Conservation (phyloP, 2,113 vertebrate genomes). For the Mesoclemmys tuberculata region DNA sequence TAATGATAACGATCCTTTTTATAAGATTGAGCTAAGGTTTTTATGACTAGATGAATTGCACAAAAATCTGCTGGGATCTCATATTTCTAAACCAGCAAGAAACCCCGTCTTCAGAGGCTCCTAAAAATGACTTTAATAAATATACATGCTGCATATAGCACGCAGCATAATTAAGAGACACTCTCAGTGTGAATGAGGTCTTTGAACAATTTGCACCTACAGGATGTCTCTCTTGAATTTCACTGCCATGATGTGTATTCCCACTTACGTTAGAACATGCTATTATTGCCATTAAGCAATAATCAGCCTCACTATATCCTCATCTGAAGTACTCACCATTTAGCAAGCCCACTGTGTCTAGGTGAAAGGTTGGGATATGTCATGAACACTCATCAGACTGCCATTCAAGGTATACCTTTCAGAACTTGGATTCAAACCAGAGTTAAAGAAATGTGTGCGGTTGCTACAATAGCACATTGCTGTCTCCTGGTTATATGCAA, state of each 20-base stretch:
- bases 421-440: neutral
- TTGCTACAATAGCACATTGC: neutral
- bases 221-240: neutral
- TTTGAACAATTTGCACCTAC: neutral
- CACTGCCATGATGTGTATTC: neutral
- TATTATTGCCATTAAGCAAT: neutral
- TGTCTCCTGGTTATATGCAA: neutral
- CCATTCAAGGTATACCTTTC: neutral
- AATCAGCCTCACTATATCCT: neutral
- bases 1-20: neutral
- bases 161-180: neutral
- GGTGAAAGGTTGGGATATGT: neutral
- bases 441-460: neutral
- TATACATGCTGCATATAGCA: neutral
- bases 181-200: neutral
- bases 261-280: neutral
- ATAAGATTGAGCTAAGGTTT: slow-evolving; percentile 6
- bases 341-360: neutral
- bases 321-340: neutral
- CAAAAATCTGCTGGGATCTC: neutral
- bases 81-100: slow-evolving; percentile 16
- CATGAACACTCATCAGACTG: neutral
- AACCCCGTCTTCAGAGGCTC: neutral
- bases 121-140: neutral
- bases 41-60: neutral